Evolutionary conservation across 2,888 invertebrate genomes (phyloP).

Genomic region (Erebia palarica): DNA sequence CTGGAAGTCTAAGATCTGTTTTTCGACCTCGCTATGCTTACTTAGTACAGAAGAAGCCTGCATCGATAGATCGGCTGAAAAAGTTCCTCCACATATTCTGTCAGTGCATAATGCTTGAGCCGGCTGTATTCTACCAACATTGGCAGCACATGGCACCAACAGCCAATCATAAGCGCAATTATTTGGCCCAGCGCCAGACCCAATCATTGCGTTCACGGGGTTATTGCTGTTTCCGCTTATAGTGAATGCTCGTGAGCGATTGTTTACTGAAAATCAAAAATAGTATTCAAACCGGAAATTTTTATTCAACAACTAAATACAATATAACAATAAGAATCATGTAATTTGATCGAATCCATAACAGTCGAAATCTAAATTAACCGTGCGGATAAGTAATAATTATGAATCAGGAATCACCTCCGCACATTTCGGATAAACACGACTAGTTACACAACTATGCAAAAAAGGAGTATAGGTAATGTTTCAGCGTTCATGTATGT

Average conservation of each 20-base stretch:
- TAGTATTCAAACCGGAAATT: neutral
- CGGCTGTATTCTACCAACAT: constrained; percentile 83
- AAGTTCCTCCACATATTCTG: constrained; percentile 91
- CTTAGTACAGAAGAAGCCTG: constrained; percentile 87
- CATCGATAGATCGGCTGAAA: constrained; percentile 87
- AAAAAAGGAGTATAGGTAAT: no score
- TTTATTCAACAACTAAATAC: neutral
- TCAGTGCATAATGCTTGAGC: constrained; percentile 87
- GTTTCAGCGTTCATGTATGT: no score
- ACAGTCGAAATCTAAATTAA: neutral
- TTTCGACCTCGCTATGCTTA: constrained; percentile 52
- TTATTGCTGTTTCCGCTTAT: constrained; percentile 89
- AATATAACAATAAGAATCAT: neutral
- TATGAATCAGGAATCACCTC: no score
- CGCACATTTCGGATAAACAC: no score
- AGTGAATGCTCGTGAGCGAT: constrained; percentile 88
- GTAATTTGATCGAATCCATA: neutral
- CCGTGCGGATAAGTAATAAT: no score
- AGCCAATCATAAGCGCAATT: constrained; percentile 91
- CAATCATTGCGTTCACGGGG: constrained; percentile 86
- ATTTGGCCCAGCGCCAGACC: constrained; percentile 84
- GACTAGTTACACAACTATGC: no score
- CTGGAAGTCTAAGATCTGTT: neutral
- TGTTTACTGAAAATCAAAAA: constrained; percentile 78
- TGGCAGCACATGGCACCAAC: constrained; percentile 89